Percentiles rank a stretch among this genome's conserved stretches.
Conservation (phyloP, 1,140 invertebrate genomes). For the Rhagoletis zephyria region DNA sequence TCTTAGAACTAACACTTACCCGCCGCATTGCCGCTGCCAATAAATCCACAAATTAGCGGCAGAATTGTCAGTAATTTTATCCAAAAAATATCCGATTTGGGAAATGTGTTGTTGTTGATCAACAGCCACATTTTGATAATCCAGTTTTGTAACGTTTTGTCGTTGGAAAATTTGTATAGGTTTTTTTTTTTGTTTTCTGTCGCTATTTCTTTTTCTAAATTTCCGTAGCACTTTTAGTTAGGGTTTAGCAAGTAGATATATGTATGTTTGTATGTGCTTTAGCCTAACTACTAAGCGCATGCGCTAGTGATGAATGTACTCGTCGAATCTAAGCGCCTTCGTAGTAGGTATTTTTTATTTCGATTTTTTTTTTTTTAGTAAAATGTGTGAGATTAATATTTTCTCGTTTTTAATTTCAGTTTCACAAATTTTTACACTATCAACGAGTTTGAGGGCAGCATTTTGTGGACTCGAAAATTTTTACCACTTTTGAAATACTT, state of each 20-base stretch:
- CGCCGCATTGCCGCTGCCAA: constrained; percentile 30
- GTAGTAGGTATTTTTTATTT: no score
- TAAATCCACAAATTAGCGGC: constrained; percentile 33
- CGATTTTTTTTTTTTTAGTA: no score
- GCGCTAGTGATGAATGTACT: no score
- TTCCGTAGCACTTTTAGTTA: neutral
- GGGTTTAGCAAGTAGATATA: neutral
- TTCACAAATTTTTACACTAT: no score
- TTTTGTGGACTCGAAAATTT: neutral
- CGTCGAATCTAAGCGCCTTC: no score
- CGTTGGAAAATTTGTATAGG: neutral
- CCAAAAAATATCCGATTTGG: constrained; percentile 59
- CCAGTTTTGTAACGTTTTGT: constrained; percentile 57
- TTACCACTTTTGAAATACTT: no score
- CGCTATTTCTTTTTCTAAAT: neutral
- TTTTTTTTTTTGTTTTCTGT: neutral
- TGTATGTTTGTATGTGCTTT: no score
- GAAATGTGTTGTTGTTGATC: constrained; percentile 56
- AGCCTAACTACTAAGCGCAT: no score
- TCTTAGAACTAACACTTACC: neutral
- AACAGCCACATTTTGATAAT: constrained; percentile 59
- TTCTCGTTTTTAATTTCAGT: no score
- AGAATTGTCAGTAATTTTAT: constrained; percentile 55
- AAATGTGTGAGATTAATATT: no score
- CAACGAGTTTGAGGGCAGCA: no score